Evolutionary conservation across 1,140 invertebrate genomes (phyloP).

Genomic region (Lethrus apterus): DNA sequence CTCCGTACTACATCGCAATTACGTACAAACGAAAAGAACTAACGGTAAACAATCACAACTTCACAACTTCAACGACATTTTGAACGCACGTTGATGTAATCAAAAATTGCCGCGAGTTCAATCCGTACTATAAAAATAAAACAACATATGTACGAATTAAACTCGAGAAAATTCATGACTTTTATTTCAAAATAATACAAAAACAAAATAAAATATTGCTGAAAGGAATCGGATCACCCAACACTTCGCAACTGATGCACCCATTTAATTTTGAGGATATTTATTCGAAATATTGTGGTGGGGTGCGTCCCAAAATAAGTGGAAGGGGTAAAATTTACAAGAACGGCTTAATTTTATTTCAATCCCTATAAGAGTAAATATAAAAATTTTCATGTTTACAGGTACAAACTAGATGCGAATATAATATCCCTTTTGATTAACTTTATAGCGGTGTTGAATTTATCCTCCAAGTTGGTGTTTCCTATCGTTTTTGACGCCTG

Average conservation of each 20-base stretch:
- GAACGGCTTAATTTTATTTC: background rate
- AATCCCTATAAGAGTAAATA: background rate
- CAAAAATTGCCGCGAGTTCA: conserved; percentile 17
- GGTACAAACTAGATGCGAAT: conserved; percentile 96
- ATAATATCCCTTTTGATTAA: conserved; percentile 96
- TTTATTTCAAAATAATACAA: conserved; percentile 20
- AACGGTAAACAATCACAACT: conserved; percentile 12
- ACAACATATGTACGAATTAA: conserved; percentile 16
- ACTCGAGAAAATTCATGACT: conserved; percentile 23
- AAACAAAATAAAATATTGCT: background rate
- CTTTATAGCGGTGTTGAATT: conserved; percentile 90
- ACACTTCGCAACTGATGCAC: background rate
- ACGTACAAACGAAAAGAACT: conserved; percentile 24
- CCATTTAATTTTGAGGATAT: background rate
- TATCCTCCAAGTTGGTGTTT: conserved; percentile 91
- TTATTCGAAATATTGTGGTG: background rate
- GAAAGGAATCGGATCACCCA: background rate
- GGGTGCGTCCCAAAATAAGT: conserved; percentile 8
- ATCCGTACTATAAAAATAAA: conserved; percentile 20
- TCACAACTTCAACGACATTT: too few species aligned
- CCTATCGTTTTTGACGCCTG: conserved; percentile 97
- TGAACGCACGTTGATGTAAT: too few species aligned
- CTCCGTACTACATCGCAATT: conserved; percentile 26
- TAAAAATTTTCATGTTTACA: conserved; percentile 49
- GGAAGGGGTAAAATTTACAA: conserved; percentile 5